A percentile compares a stretch with the other conserved stretches of the same genome.
Evolutionary conservation across 2,888 invertebrate species (phyloP).

Genomic region (Rhagium mordax): DNA sequence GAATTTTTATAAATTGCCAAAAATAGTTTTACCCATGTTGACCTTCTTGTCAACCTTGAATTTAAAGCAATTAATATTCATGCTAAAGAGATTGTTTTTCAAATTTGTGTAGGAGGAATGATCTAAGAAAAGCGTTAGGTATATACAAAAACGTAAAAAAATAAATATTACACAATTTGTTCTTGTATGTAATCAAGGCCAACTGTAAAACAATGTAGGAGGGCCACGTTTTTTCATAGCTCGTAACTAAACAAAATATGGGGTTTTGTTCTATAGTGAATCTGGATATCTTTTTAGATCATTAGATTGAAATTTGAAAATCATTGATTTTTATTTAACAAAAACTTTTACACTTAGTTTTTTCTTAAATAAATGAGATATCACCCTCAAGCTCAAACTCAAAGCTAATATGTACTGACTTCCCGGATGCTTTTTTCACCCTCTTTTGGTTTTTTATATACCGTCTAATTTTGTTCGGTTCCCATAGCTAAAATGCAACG

Average conservation of each 20-base stretch:
- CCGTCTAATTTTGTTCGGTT: not conserved
- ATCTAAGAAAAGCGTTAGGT: conserved; percentile 22
- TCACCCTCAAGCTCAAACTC: not conserved
- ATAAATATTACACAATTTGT: conserved; percentile 5
- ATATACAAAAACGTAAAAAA: conserved; percentile 1
- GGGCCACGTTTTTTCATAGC: not conserved
- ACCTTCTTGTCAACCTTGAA: conserved; percentile 19
- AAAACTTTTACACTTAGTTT: too few species aligned
- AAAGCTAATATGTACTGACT: conserved; percentile 4
- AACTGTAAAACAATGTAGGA: conserved; percentile 6
- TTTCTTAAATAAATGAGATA: not conserved
- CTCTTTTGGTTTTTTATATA: not conserved
- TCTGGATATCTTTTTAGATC: too few species aligned
- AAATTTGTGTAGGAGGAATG: conserved; percentile 22
- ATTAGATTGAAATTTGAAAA: too few species aligned
- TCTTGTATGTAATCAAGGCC: conserved; percentile 17
- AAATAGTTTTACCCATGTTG: not conserved
- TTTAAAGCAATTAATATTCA: conserved; percentile 17
- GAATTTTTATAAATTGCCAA: not conserved
- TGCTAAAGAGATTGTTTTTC: conserved; percentile 12
- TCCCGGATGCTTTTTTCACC: conserved; percentile 10
- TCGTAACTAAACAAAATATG: not conserved
- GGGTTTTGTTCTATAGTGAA: not conserved
- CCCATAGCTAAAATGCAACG: not conserved
- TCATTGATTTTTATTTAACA: too few species aligned